These are phyloP conservation scores for Aurelia aurita DNA, from an alignment of 30 jellyfish, hydroid and myxozoan species.

Conservation along the genomic window DNA sequence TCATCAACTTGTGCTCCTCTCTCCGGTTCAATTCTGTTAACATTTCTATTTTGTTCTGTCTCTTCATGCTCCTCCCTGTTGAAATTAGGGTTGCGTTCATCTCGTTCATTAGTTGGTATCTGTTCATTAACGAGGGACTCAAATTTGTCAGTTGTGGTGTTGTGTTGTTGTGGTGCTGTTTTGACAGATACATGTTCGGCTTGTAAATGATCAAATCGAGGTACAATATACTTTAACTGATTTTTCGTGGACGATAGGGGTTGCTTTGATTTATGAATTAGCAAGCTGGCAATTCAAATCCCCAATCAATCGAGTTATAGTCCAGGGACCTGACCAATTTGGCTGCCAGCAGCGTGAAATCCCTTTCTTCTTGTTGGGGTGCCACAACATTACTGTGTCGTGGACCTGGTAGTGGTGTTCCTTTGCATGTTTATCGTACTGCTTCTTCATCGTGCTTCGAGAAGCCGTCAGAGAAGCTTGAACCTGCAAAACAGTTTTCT, in stretches of 20 bases:
- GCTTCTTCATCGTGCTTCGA: constrained; percentile 23
- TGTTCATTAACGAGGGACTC: too few relatives aligned
- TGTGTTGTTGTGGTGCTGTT: too few relatives aligned
- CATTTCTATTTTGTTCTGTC: too few relatives aligned
- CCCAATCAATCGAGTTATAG: constrained; percentile 33
- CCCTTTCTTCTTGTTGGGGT: constrained; percentile 24
- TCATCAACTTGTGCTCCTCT: too few relatives aligned
- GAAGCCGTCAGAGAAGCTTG: constrained; percentile 26
- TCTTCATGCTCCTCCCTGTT: too few relatives aligned
- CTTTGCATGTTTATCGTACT: background rate
- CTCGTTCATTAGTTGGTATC: too few relatives aligned
- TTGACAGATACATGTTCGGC: too few relatives aligned
- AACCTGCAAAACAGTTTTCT: too few relatives aligned
- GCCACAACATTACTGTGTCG: constrained; percentile 30
- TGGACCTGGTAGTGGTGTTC: constrained; percentile 12
- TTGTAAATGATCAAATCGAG: too few relatives aligned
- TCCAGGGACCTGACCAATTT: constrained; percentile 9
- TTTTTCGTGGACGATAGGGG: background rate
- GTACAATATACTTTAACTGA: constrained; percentile 20
- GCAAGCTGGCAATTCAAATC: constrained; percentile 13
- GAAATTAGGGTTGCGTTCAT: too few relatives aligned
- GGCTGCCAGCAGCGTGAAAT: constrained; percentile 53
- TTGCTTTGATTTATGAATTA: constrained; percentile 16
- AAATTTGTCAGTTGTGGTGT: too few relatives aligned
- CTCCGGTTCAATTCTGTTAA: too few relatives aligned